These are phyloP conservation scores for Furnarius figulus DNA, from an alignment of 2,113 vertebrate genomes.

Conservation along the genomic window DNA sequence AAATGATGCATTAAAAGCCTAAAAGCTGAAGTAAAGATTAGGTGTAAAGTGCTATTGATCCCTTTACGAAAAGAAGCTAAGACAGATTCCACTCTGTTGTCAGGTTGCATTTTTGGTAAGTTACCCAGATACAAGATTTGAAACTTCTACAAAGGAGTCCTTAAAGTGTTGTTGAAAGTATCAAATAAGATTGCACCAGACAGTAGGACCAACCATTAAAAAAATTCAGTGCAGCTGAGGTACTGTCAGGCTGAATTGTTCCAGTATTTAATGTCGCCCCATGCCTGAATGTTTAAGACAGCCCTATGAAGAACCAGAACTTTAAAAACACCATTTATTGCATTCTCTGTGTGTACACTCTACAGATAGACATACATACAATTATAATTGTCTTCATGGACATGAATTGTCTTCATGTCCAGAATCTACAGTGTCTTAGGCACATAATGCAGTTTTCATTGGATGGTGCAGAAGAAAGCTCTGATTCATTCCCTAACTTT, in stretches of 20 bases:
- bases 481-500: neutral
- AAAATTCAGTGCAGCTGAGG: neutral
- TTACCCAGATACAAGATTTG: conserved; percentile 11
- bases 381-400: too few relatives aligned
- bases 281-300: neutral
- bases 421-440: neutral
- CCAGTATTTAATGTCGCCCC: neutral
- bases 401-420: neutral
- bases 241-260: neutral
- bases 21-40: conserved; percentile 72
- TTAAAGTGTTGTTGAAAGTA: conserved; percentile 41
- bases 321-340: neutral
- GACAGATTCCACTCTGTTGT: conserved; percentile 50
- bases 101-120: conserved; percentile 67
- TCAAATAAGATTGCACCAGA: neutral
- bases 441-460: neutral
- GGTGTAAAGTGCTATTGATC: conserved; percentile 76
- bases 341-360: neutral
- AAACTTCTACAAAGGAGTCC: conserved; percentile 25
- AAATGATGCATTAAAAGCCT: conserved; percentile 70
- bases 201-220: neutral
- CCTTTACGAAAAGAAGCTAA: conserved; percentile 50
- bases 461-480: neutral
- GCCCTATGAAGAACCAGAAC: neutral
- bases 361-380: neutral